Evolutionary conservation across 30 jellyfish, hydroid and myxozoan genomes (phyloP).

Genomic region (Aurelia sp.): DNA sequence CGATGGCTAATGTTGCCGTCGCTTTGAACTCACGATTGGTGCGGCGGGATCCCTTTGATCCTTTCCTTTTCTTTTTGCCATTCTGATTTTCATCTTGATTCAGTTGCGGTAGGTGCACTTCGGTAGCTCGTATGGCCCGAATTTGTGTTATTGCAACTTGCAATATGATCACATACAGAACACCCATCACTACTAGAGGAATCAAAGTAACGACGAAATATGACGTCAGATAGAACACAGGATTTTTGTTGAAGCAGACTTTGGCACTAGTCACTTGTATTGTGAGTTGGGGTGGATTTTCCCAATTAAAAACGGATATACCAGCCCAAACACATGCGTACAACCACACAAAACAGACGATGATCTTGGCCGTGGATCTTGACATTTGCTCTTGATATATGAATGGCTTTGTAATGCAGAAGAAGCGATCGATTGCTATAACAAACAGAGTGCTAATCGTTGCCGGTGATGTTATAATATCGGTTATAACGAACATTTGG

Average conservation of each 20-base stretch:
- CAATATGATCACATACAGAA: slow-evolving; percentile 63
- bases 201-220: slow-evolving; percentile 69
- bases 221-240: slow-evolving; percentile 70
- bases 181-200: slow-evolving; percentile 78
- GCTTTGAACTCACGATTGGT: slow-evolving; percentile 89
- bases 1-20: slow-evolving; percentile 91
- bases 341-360: slow-evolving; percentile 66
- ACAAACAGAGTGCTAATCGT: slow-evolving; percentile 85
- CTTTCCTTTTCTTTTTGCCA: slow-evolving; percentile 41
- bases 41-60: slow-evolving; percentile 53
- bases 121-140: slow-evolving; percentile 84
- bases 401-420: slow-evolving; percentile 82
- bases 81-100: slow-evolving; percentile 19
- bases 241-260: slow-evolving; percentile 65
- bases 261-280: background rate
- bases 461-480: slow-evolving; percentile 65
- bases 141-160: slow-evolving; percentile 83
- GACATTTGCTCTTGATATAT: slow-evolving; percentile 59
- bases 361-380: slow-evolving; percentile 32
- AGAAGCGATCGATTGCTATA: slow-evolving; percentile 90
- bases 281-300: slow-evolving; percentile 2
- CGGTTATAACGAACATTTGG: slow-evolving; percentile 49
- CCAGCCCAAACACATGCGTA: slow-evolving; percentile 73
- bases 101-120: slow-evolving; percentile 54
- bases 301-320: slow-evolving; percentile 77